Conservation (phyloP, 2,888 invertebrate genomes). For the Ennomos quercinarius region DNA sequence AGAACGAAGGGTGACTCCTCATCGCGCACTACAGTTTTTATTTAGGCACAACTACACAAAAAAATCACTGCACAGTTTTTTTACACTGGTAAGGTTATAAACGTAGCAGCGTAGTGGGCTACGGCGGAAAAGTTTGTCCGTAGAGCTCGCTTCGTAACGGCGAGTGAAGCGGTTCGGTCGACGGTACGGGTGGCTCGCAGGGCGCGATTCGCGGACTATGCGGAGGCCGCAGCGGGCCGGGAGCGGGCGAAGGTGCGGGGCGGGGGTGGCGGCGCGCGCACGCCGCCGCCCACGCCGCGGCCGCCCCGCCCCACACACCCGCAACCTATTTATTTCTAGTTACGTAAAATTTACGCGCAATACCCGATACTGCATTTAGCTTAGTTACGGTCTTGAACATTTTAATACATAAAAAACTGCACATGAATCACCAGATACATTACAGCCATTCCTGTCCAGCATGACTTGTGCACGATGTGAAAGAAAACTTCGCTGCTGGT, state of each 20-base stretch:
- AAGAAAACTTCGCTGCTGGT: slow-evolving; percentile 1
- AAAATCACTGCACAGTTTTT: slow-evolving; percentile 68
- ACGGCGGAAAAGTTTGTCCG: slow-evolving; percentile 76
- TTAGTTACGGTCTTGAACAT: slow-evolving; percentile 62
- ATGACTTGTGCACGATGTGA: slow-evolving; percentile 25
- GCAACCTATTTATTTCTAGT: slow-evolving; percentile 86
- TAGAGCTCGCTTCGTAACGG: slow-evolving; percentile 59
- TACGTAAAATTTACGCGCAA: slow-evolving; percentile 86
- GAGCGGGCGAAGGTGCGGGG: slow-evolving; percentile 50
- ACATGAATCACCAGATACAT: slow-evolving; percentile 46
- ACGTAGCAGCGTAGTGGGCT: slow-evolving; percentile 63
- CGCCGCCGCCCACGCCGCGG: slow-evolving; percentile 73
- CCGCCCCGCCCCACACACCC: slow-evolving; percentile 83
- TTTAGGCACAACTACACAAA: slow-evolving; percentile 65
- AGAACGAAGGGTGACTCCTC: slow-evolving; percentile 69
- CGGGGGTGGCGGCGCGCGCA: slow-evolving; percentile 66
- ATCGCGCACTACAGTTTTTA: slow-evolving; percentile 75
- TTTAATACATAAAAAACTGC: slow-evolving; percentile 36
- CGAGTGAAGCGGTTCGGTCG: slow-evolving; percentile 58
- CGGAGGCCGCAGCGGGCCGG: slow-evolving; percentile 57
- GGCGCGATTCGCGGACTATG: slow-evolving; percentile 77
- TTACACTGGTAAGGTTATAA: slow-evolving; percentile 52
- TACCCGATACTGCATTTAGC: slow-evolving; percentile 83
- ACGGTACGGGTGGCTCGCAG: slow-evolving; percentile 77
- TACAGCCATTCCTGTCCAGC: slow-evolving; percentile 33